Conservation (phyloP, 2,797 vertebrate species). For the Hirundo rustica region DNA sequence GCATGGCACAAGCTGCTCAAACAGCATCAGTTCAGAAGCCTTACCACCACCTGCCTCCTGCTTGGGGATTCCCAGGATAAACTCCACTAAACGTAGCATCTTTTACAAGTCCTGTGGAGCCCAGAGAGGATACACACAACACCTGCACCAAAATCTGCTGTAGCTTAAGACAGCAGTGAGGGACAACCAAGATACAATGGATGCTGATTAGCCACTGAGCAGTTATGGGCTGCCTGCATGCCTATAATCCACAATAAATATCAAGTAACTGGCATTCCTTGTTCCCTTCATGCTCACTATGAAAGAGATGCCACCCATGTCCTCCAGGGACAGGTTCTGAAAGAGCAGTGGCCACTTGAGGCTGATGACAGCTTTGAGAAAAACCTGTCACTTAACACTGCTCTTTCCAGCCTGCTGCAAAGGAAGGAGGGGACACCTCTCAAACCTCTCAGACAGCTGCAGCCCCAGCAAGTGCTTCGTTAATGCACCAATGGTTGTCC, state of each 20-base stretch:
- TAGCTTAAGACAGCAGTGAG: not conserved
- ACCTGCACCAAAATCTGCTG: not conserved
- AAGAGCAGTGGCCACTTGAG: not conserved
- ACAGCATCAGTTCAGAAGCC: not conserved
- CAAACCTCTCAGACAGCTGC: not conserved
- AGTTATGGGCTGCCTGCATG: not conserved
- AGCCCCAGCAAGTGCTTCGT: not conserved
- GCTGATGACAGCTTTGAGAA: not conserved
- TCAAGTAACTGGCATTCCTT: not conserved
- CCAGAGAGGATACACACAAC: not conserved
- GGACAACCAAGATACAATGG: not conserved
- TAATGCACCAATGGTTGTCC: not conserved
- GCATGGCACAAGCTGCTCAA: not conserved
- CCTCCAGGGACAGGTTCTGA: not conserved
- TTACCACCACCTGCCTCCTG: not conserved
- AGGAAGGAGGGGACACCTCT: not conserved
- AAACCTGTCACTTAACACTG: not conserved
- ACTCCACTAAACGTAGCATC: not conserved
- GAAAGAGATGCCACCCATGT: not conserved
- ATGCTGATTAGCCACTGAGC: not conserved
- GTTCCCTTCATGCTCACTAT: not conserved
- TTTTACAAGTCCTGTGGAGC: not conserved
- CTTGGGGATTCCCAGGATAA: not conserved
- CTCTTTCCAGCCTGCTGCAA: not conserved
- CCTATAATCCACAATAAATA: not conserved